Conservation (phyloP, 2,113 vertebrate genomes). For the mouse (Mus musculus) region GRCm39 chr17:67227501-67228000, state of each 20-base stretch:
- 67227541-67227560: background rate
- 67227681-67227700: background rate
- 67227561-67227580: background rate
- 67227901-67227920: background rate
- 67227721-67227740: background rate
- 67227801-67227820: background rate
- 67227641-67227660: background rate
- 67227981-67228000: background rate
- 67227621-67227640: background rate
- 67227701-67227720: conserved; percentile 11
- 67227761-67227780: background rate
- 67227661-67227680: background rate
- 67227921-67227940: background rate
- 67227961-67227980: background rate
- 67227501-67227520: too few relatives aligned
- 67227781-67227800: background rate
- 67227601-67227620: background rate
- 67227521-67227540: too few relatives aligned
- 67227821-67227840: background rate
- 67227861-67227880: background rate
- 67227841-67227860: background rate
- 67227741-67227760: background rate
- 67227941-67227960: background rate
- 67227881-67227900: background rate
- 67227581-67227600: background rate